phyloP scores from a whole-genome alignment of 2,113 vertebrate genomes.

The Gambusia affinis region DNA sequence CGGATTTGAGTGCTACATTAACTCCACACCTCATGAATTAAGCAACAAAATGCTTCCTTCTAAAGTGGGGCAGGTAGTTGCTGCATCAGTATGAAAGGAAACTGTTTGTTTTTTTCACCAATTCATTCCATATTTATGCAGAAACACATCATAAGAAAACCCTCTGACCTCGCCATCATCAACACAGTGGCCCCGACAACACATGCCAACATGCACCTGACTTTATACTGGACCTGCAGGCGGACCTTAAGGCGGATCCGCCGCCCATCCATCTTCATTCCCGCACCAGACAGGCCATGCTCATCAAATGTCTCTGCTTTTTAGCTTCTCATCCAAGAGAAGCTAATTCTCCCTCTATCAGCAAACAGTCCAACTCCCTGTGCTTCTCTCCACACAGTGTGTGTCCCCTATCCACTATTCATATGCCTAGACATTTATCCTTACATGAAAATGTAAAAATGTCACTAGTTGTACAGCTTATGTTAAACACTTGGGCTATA shows the following conservation, averaged over 20 bases:
- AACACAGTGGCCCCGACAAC: not conserved
- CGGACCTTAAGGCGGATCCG: constrained; percentile 17
- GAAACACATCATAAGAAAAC: not conserved
- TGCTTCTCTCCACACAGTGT: not conserved
- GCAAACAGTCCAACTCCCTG: constrained; percentile 16
- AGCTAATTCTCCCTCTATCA: constrained; percentile 60
- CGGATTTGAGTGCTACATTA: not conserved
- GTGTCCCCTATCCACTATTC: not conserved
- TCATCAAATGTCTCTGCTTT: constrained; percentile 43
- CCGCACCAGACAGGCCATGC: constrained; percentile 30
- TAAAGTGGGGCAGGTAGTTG: not conserved
- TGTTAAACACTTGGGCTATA: not conserved
- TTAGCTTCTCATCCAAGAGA: constrained; percentile 47
- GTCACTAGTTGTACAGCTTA: not conserved
- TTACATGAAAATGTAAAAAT: not conserved
- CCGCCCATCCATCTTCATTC: constrained; percentile 51
- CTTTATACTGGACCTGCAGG: constrained; percentile 12
- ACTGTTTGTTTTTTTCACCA: not conserved
- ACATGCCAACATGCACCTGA: constrained; percentile 10
- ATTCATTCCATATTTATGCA: not conserved
- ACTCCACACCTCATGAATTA: not conserved
- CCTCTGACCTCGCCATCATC: not conserved
- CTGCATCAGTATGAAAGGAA: not conserved
- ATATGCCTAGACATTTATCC: not conserved
- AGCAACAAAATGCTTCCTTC: not conserved